Conservation (phyloP, 2,797 vertebrate genomes). For the Falco rusticolus region DNA sequence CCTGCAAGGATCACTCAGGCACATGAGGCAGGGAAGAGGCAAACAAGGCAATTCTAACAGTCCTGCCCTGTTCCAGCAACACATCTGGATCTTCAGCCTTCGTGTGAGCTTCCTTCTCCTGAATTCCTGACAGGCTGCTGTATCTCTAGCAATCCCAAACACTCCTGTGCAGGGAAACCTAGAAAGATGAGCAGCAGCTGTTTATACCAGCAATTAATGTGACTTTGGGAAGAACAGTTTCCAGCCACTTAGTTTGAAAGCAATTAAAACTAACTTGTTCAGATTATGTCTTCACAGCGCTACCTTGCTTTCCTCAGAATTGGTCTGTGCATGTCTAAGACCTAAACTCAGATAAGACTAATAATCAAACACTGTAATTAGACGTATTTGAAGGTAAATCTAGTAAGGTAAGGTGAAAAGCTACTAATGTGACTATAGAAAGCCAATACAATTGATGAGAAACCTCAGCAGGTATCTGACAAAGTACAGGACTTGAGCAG, state of each 20-base stretch:
- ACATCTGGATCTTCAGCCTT: background rate
- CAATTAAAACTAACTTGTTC: background rate
- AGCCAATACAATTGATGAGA: background rate
- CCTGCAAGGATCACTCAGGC: background rate
- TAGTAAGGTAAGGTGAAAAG: background rate
- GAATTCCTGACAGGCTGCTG: background rate
- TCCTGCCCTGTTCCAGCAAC: background rate
- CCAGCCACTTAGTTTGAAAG: background rate
- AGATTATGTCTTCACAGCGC: background rate
- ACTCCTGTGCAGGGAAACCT: background rate
- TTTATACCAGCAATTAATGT: background rate
- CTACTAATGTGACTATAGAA: background rate
- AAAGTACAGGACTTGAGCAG: background rate
- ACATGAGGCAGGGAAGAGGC: background rate
- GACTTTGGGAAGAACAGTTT: background rate
- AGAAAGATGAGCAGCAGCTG: background rate
- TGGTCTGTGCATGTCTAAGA: background rate
- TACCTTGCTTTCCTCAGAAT: background rate
- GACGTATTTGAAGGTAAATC: background rate
- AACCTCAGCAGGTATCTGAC: background rate
- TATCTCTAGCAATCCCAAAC: background rate
- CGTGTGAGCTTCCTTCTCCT: background rate
- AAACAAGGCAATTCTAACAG: background rate
- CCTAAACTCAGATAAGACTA: background rate
- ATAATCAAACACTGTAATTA: background rate